A percentile compares a stretch with the other conserved stretches of the same genome.
Evolutionary conservation across 2,113 vertebrate species (phyloP).

Genomic region (Pomatostomus ruficeps): DNA sequence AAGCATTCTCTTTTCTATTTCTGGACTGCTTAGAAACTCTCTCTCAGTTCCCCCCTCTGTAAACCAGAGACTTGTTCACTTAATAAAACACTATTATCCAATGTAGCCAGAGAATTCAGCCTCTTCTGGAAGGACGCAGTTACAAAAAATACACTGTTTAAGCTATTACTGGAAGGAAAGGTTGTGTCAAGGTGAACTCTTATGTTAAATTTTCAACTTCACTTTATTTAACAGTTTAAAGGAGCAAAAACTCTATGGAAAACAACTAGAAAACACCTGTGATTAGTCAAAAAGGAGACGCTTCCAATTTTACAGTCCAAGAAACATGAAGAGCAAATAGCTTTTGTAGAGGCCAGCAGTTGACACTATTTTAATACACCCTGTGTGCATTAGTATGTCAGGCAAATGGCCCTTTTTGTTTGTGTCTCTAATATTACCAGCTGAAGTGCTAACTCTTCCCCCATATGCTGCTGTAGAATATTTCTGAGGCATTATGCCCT

Average conservation of each 20-base stretch:
- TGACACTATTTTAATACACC: neutral
- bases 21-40: neutral
- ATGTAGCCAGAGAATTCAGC: neutral
- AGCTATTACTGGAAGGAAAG: neutral
- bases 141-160: neutral
- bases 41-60: neutral
- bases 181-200: neutral
- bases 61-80: neutral
- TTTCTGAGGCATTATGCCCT: neutral
- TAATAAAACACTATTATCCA: neutral
- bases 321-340: neutral
- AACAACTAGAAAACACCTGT: neutral
- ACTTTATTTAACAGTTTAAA: neutral
- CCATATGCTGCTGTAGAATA: neutral
- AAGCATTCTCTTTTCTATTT: neutral
- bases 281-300: neutral
- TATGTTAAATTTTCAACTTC: neutral
- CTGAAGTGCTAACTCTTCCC: neutral
- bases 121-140: neutral
- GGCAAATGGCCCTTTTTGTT: neutral
- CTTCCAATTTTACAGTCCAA: neutral
- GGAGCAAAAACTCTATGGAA: neutral
- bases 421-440: neutral
- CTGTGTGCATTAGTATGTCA: neutral
- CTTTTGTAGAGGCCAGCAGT: neutral